Evolutionary conservation across 2,797 vertebrate species (phyloP), one percentile per base, ranked within the genome.

Genomic region (Gobio occitaniae): DNA sequence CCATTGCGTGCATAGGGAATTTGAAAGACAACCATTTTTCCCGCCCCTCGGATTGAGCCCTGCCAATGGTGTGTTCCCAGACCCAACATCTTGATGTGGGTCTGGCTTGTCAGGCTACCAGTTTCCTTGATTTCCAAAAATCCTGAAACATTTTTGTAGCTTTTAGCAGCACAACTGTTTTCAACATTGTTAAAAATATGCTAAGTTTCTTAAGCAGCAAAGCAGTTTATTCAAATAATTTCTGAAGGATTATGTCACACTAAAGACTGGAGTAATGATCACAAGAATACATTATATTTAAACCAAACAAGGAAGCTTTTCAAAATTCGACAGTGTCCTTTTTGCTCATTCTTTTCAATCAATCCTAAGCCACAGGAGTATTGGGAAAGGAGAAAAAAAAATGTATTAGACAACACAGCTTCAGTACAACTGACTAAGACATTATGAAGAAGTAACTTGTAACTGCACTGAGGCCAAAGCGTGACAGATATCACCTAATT

Each of bases 401-500:
- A 25, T 1, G 50, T 3, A 50, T 50, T 75, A 75, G 29, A 25
- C 32, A 77, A 77, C 3, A 44, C 36, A 44, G 21, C 36, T 61
- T 44, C 19, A 61, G 36, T 44, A 59, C 21, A 78, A 61, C 81
- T 65, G 59, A 75, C 59, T 52, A 66, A 75, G 47, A 52, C 15
- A 75, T 83, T 52, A 48, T 21, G 41, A 59, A 36, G 50, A 63
- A 16, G 56, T 48, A 50, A 38, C 25, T 70, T 1, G 13, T 52
- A 21, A 63, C 47, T 66, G 61, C 41, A 61, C 69, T 70, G 66
- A 48, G 44, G 44, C 59, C 50, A 47, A 79, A 74, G 72, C 32
- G n/a, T 86, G 86, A 87, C 78, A 84, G 32, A 74, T 82, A 89
- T 25, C 25, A 29, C 41, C 78, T 63, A 80, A 75, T 84, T 88